Conservation (phyloP, 2,888 invertebrate genomes). For the Abrostola triplasia region DNA sequence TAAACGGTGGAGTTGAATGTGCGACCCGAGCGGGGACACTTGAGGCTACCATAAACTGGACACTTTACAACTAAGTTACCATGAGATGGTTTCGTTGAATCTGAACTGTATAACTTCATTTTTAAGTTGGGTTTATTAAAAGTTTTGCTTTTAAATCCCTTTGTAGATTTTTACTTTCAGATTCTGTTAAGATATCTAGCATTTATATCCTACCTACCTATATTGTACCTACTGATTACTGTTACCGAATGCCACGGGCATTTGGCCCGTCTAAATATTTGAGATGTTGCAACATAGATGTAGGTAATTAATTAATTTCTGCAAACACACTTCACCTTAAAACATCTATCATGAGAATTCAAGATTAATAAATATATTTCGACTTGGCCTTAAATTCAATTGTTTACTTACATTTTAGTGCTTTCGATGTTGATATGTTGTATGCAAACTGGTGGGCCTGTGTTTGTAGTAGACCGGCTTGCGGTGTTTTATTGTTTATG, state of each 20-base stretch:
- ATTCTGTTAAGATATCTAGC: no score
- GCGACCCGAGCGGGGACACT: conserved; percentile 46
- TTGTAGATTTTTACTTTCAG: not conserved
- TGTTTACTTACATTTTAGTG: not conserved
- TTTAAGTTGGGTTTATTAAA: conserved; percentile 32
- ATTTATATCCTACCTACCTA: no score
- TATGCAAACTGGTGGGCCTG: conserved; percentile 31
- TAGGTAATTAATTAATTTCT: no score
- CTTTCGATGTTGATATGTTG: not conserved
- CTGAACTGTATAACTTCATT: conserved; percentile 33
- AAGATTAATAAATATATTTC: no score
- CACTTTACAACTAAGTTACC: conserved; percentile 56
- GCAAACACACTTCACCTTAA: no score
- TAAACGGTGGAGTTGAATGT: conserved; percentile 46
- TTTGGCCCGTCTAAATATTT: no score
- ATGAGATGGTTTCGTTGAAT: conserved; percentile 31
- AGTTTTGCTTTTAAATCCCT: not conserved
- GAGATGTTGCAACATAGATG: no score
- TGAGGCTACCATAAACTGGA: conserved; percentile 52
- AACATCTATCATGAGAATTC: no score
- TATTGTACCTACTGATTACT: no score
- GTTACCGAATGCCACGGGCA: no score
- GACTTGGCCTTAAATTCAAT: no score
- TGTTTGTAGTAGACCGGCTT: conserved; percentile 20
- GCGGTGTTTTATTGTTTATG: conserved; percentile 43